Conservation (phyloP, 2,797 vertebrate genomes). For the Rhyacichthys aspro region DNA sequence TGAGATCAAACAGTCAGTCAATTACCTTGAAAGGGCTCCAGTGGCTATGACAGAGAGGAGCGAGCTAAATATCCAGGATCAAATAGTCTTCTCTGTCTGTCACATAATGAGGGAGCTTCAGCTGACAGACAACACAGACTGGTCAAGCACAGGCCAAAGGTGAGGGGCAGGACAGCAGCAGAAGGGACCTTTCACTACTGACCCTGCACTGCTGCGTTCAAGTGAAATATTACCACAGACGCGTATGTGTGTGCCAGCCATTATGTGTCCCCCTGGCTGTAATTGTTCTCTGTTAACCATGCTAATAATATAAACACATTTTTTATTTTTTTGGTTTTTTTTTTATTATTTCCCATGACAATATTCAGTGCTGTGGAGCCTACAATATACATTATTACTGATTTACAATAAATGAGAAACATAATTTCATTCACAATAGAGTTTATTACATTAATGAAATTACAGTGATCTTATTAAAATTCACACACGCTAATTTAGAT, state of each 20-base stretch:
- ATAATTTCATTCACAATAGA: slow-evolving; percentile 53
- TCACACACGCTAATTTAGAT: slow-evolving; percentile 34
- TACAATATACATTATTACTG: slow-evolving; percentile 35
- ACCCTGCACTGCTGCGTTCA: slow-evolving; percentile 21
- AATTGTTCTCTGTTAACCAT: slow-evolving; percentile 38
- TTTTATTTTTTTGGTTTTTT: slow-evolving; percentile 26
- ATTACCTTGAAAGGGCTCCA: slow-evolving; percentile 78
- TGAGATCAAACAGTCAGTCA: slow-evolving; percentile 76
- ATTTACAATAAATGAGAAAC: slow-evolving; percentile 9
- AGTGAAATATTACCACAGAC: slow-evolving; percentile 21
- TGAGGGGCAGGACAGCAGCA: slow-evolving; percentile 33
- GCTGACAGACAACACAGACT: slow-evolving; percentile 49
- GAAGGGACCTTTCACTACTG: slow-evolving; percentile 30
- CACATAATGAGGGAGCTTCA: slow-evolving; percentile 61
- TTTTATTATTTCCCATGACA: slow-evolving; percentile 37
- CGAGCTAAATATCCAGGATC: slow-evolving; percentile 75
- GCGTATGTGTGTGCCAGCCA: neutral
- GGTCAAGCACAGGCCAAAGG: slow-evolving; percentile 54
- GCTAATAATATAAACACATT: slow-evolving; percentile 43
- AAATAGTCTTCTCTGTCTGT: slow-evolving; percentile 68
- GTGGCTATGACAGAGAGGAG: slow-evolving; percentile 73
- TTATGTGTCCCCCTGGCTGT: slow-evolving; percentile 13
- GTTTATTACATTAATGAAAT: slow-evolving; percentile 57
- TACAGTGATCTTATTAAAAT: slow-evolving; percentile 48
- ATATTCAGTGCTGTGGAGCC: slow-evolving; percentile 34